These are phyloP conservation scores for Epinotia nisella DNA, from an alignment of 2,888 invertebrate species.

Conservation along the genomic window DNA sequence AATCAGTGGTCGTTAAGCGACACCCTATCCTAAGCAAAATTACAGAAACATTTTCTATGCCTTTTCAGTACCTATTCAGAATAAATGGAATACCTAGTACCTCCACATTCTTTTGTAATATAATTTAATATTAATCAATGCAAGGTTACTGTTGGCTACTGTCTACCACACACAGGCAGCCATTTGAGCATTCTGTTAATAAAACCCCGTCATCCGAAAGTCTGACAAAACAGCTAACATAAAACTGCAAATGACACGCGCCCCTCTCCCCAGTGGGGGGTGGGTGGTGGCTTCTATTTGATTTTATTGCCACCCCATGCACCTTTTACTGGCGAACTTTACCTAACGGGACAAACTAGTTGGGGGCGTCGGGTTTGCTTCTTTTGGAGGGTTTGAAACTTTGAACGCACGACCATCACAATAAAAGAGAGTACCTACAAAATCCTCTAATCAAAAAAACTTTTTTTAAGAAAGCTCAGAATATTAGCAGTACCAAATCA, in stretches of 20 bases:
- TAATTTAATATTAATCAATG: neutral
- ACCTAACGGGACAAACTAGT: constrained; percentile 45
- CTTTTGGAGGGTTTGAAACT: constrained; percentile 9
- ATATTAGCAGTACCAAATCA: too few relatives aligned
- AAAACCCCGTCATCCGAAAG: constrained; percentile 35
- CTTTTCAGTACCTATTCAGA: neutral
- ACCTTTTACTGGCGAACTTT: constrained; percentile 61
- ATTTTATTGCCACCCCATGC: constrained; percentile 66
- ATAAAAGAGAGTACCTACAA: too few relatives aligned
- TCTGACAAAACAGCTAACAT: constrained; percentile 37
- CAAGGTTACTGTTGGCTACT: neutral
- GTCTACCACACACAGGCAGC: constrained; percentile 3
- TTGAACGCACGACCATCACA: neutral
- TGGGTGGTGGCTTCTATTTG: constrained; percentile 59
- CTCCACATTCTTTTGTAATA: too few relatives aligned
- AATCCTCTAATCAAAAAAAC: too few relatives aligned
- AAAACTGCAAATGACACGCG: constrained; percentile 46
- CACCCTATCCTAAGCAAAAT: neutral
- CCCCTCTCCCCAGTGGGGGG: constrained; percentile 33
- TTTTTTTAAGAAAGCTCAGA: too few relatives aligned
- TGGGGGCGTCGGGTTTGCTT: constrained; percentile 26
- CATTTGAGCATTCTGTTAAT: constrained; percentile 25
- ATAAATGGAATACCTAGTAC: neutral
- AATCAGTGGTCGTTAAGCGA: neutral
- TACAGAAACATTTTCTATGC: neutral